Evolutionary conservation across 2,888 invertebrate species (phyloP), one percentile per base, ranked within the genome.

Genomic region (Allolobophora icterica): DNA sequence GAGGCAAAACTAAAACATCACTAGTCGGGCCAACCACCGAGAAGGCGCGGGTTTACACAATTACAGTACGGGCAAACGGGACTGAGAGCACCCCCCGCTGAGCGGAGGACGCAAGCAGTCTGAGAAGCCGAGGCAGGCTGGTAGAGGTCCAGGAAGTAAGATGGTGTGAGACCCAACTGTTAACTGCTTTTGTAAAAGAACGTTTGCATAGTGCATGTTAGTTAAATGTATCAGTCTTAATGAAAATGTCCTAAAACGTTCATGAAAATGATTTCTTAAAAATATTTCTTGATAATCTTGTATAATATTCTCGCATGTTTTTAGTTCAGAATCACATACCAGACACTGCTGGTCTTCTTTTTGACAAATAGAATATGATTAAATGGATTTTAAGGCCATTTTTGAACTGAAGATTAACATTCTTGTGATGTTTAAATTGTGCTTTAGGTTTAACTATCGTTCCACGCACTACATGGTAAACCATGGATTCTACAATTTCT

Each of bases 381-480:
- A 1, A 52, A 3, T 6, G 2, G 21, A 24, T 24, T 52, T 52
- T 21, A 24, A 52, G 24, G 24, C 52, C 52, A 52, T 21, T 52
- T 45, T 52, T 52, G 19, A 71, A 30, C 8, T 71, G 71, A 71
- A n/a, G 6, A 71, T n/a, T n/a, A n/a, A 30, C 30, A 71, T 71
- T 71, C 13, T 71, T 71, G n/a, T n/a, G 71, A 71, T 71, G 11
- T 71, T 30, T n/a, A n/a, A 71, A 71, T 71, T 8, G 30, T 71
- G 71, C 38, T 96, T 91, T 95, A 98, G 98, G 98, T 99, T 99
- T 95, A 99, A 99, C 96, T 99, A 99, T 95, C 97, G 99, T 94
- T 97, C 99, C 0, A 99, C 99, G 17, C 99, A 99, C 34, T 98
- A 99, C 95, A 99, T 99, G 99, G 99, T 99, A 42, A 97, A 99